These are phyloP conservation scores for Andrena haemorrhoa DNA, from an alignment of 2,888 invertebrate genomes.

Conservation along the genomic window DNA sequence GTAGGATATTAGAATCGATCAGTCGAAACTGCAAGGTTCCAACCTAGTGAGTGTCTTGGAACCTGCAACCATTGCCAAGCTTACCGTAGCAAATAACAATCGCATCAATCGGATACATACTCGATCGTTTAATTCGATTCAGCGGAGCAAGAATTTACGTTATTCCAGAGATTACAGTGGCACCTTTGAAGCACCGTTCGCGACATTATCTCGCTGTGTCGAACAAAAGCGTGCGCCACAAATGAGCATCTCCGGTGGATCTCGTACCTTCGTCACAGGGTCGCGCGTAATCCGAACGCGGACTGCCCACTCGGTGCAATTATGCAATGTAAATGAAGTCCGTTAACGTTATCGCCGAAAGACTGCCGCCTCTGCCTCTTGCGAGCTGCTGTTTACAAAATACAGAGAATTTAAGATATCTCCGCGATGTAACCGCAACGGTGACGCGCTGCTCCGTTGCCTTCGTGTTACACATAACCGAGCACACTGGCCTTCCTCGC, in stretches of 20 bases:
- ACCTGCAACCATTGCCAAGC: not conserved
- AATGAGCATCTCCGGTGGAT: slow-evolving; percentile 34
- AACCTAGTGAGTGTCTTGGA: not conserved
- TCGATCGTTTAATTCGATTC: slow-evolving; percentile 5
- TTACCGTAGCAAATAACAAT: slow-evolving; percentile 5
- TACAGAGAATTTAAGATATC: slow-evolving; percentile 70
- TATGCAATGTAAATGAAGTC: slow-evolving; percentile 74
- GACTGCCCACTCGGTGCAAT: slow-evolving; percentile 56
- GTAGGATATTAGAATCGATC: not conserved
- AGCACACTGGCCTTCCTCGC: no score
- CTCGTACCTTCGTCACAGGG: slow-evolving; percentile 25
- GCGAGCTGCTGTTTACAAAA: slow-evolving; percentile 70
- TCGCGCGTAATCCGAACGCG: slow-evolving; percentile 48
- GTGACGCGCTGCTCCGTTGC: slow-evolving; percentile 26
- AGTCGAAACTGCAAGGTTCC: not conserved
- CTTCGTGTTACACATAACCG: not conserved
- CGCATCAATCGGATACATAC: slow-evolving; percentile 2
- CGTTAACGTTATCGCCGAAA: slow-evolving; percentile 70
- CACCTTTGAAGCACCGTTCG: not conserved
- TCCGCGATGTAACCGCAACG: slow-evolving; percentile 42
- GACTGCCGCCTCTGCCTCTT: slow-evolving; percentile 35
- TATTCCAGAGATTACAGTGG: not conserved
- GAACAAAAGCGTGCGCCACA: slow-evolving; percentile 8
- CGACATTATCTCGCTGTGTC: not conserved
- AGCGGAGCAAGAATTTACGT: not conserved